These are phyloP conservation scores for Coregonus ussuriensis DNA, from an alignment of 2,797 vertebrate genomes.

Conservation along the genomic window DNA sequence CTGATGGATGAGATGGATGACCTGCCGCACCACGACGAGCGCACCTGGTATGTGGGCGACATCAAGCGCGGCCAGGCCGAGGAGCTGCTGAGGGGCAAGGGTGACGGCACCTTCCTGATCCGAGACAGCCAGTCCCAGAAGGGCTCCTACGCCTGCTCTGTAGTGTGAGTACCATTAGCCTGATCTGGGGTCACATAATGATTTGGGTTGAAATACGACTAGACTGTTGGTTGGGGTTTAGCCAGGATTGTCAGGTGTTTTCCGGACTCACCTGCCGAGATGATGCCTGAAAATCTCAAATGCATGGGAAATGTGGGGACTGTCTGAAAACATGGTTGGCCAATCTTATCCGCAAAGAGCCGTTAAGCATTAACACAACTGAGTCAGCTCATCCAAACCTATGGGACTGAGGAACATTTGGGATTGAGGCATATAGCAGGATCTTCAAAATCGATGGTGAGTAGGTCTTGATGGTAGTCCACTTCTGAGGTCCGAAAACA, in stretches of 20 bases:
- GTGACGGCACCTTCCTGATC: conserved; percentile 90
- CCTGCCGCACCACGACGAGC: conserved; percentile 82
- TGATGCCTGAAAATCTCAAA: too few relatives aligned
- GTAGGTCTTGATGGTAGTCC: neutral
- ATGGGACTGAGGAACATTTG: neutral
- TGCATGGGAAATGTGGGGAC: neutral
- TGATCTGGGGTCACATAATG: neutral
- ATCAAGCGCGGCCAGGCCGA: conserved; percentile 88
- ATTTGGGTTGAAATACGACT: neutral
- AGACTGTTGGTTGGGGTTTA: too few relatives aligned
- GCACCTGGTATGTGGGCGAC: conserved; percentile 89
- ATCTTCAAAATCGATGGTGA: neutral
- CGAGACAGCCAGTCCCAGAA: conserved; percentile 89
- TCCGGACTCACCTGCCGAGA: too few relatives aligned
- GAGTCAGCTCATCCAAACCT: neutral
- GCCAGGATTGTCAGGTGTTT: too few relatives aligned
- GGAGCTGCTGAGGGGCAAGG: conserved; percentile 84
- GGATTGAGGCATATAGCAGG: too few relatives aligned
- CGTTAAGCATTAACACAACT: neutral
- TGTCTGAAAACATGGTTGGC: too few relatives aligned
- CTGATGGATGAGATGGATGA: conserved; percentile 84
- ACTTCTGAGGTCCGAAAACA: neutral
- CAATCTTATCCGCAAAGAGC: too few relatives aligned
- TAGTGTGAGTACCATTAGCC: conserved; percentile 82
- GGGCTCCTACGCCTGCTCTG: conserved; percentile 91